Conservation (phyloP, 2,797 vertebrate genomes). For the Neosilurus hyrtlii region DNA sequence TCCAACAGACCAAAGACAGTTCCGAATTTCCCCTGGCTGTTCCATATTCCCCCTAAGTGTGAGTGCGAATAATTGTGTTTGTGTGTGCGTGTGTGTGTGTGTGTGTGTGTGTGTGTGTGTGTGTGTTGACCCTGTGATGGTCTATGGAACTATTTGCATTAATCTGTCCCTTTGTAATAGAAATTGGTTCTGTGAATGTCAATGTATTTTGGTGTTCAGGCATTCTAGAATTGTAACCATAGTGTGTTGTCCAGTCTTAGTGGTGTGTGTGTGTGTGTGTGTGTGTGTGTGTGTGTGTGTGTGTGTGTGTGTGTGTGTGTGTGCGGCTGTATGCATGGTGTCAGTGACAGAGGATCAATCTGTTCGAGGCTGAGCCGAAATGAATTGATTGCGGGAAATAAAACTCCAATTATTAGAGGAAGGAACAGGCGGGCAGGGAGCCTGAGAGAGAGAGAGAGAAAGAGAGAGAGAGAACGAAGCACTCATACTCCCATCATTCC, state of each 20-base stretch:
- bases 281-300: too few relatives aligned
- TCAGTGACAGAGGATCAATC: conserved; percentile 75
- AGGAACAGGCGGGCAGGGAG: conserved; percentile 55
- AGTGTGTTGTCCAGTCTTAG: conserved; percentile 15
- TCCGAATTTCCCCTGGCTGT: too few relatives aligned
- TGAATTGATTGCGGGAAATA: conserved; percentile 80
- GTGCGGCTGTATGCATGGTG: too few relatives aligned
- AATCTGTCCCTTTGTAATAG: background rate
- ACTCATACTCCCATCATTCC: conserved; percentile 70
- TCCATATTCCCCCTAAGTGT: too few relatives aligned
- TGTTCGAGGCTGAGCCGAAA: conserved; percentile 66
- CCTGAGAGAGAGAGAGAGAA: conserved; percentile 40
- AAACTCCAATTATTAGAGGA: conserved; percentile 82
- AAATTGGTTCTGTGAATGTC: background rate
- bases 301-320: too few relatives aligned
- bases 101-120: too few relatives aligned
- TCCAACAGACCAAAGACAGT: too few relatives aligned
- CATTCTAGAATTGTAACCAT: conserved; percentile 16
- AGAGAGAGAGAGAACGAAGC: conserved; percentile 59
- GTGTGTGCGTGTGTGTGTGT: too few relatives aligned
- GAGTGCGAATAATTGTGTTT: too few relatives aligned
- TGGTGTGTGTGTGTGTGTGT: background rate
- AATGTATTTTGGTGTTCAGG: background rate
- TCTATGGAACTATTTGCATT: background rate
- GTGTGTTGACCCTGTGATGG: too few relatives aligned